Percentiles rank a stretch among this genome's conserved stretches.
Evolutionary conservation across 1,140 invertebrate species (phyloP).

Genomic region (Drosophila lacertosa): DNA sequence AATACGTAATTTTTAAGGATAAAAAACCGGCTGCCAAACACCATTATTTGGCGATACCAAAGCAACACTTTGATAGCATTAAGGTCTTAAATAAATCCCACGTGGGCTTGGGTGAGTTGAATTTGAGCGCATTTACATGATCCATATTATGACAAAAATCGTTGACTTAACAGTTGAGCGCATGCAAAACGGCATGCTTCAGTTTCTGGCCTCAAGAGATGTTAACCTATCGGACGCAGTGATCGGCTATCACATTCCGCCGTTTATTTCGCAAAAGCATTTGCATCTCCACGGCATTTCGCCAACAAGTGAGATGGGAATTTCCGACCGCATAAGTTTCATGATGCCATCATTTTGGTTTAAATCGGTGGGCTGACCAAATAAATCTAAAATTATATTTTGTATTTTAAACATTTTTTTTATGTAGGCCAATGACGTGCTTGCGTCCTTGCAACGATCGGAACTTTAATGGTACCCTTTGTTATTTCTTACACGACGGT

Average conservation of each 20-base stretch:
- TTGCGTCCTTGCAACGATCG: constrained; percentile 9
- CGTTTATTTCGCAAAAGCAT: constrained; percentile 93
- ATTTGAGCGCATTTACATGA: constrained; percentile 4
- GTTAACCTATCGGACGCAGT: constrained; percentile 86
- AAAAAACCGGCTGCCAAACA: constrained; percentile 92
- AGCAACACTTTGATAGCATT: constrained; percentile 90
- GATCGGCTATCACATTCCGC: constrained; percentile 96
- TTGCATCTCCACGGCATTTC: constrained; percentile 95
- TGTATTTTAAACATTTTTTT: not conserved
- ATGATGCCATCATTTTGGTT: constrained; percentile 92
- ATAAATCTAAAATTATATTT: not conserved
- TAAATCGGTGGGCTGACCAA: constrained; percentile 88
- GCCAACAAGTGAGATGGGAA: constrained; percentile 90
- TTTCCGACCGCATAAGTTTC: constrained; percentile 89
- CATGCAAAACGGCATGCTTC: constrained; percentile 55
- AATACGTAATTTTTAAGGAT: constrained; percentile 92
- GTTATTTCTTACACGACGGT: too few relatives aligned
- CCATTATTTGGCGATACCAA: constrained; percentile 93
- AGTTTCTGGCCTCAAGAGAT: constrained; percentile 77
- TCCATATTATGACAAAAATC: too few relatives aligned
- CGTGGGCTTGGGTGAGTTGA: constrained; percentile 87
- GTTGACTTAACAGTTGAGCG: constrained; percentile 44
- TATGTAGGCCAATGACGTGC: constrained; percentile 39
- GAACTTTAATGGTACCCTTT: constrained; percentile 46
- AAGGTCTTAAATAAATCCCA: constrained; percentile 88